Conservation (phyloP, 2,888 invertebrate species). For the Macaria notata region DNA sequence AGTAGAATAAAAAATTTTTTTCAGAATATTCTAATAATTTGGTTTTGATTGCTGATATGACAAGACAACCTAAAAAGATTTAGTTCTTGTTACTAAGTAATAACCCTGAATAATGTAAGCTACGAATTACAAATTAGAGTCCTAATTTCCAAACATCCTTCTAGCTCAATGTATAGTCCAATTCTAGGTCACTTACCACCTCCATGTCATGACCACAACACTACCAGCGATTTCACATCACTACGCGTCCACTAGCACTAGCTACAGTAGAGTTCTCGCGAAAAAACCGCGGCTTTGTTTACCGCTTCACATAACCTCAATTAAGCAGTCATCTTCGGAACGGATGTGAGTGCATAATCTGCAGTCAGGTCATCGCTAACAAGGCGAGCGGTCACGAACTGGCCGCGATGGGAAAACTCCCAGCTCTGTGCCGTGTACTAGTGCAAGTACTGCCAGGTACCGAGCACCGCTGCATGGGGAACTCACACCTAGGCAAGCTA, state of each 20-base stretch:
- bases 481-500: constrained; percentile 36
- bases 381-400: constrained; percentile 77
- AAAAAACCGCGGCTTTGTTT: constrained; percentile 36
- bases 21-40: too few relatives aligned
- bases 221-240: constrained; percentile 11
- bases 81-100: too few relatives aligned
- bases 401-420: constrained; percentile 80
- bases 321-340: constrained; percentile 76
- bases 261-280: constrained; percentile 28
- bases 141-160: too few relatives aligned
- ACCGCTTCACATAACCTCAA: constrained; percentile 47
- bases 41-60: too few relatives aligned
- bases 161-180: neutral
- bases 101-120: too few relatives aligned
- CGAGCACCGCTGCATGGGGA: constrained; percentile 42
- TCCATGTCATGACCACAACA: constrained; percentile 5
- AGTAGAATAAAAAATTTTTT: too few relatives aligned
- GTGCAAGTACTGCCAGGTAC: constrained; percentile 65
- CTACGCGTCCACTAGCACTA: constrained; percentile 8
- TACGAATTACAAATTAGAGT: too few relatives aligned
- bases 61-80: too few relatives aligned
- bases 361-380: constrained; percentile 74
- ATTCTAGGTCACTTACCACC: constrained; percentile 2
- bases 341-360: constrained; percentile 79
- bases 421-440: constrained; percentile 58